Conservation (phyloP, 2,113 vertebrate species). For the Tauraco erythrolophus region DNA sequence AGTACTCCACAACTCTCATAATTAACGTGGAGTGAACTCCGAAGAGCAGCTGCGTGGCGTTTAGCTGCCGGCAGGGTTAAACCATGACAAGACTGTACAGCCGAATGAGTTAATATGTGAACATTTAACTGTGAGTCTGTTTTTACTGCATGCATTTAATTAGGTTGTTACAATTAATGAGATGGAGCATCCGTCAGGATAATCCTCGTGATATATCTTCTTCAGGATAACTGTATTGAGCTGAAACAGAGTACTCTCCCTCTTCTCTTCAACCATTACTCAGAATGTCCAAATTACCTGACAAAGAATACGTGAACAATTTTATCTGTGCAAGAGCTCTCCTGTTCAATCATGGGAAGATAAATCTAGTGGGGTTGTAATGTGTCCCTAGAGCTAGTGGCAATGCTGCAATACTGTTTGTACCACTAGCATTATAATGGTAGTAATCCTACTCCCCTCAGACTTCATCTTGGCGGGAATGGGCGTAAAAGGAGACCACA, state of each 20-base stretch:
- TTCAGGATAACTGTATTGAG: not conserved
- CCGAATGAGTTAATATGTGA: not conserved
- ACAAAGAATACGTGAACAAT: not conserved
- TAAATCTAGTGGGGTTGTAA: not conserved
- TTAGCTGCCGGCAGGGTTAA: too few species aligned
- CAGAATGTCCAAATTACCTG: not conserved
- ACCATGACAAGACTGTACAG: not conserved
- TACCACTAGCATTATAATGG: not conserved
- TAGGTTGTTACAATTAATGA: conserved; percentile 1
- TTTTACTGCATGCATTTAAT: not conserved
- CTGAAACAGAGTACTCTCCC: not conserved
- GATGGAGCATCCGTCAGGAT: not conserved
- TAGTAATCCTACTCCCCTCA: not conserved
- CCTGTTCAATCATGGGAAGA: not conserved
- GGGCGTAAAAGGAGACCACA: not conserved
- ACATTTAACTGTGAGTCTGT: not conserved
- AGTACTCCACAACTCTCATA: not conserved
- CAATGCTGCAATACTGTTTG: not conserved
- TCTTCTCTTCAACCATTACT: not conserved
- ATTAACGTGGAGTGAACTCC: not conserved
- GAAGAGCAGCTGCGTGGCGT: not conserved
- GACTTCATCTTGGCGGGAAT: not conserved
- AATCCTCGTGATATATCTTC: not conserved
- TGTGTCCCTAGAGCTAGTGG: not conserved
- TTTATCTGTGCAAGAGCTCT: not conserved